These are phyloP conservation scores for Protula sp. DNA, from an alignment of 2,888 invertebrate genomes.

Conservation along the genomic window DNA sequence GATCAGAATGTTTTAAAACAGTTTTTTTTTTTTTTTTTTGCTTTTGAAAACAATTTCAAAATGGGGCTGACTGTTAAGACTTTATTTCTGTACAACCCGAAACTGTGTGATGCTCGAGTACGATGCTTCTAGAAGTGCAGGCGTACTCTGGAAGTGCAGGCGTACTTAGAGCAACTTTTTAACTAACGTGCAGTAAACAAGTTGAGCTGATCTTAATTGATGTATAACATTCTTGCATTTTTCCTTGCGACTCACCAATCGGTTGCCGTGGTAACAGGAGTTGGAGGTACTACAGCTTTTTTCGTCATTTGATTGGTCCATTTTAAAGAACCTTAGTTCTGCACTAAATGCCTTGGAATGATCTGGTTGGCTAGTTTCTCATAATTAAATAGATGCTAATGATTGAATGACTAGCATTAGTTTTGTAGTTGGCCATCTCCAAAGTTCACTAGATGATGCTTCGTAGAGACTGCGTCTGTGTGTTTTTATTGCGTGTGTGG, in stretches of 20 bases:
- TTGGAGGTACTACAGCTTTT: constrained; percentile 67
- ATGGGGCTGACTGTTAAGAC: too few species aligned
- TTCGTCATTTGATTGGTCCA: constrained; percentile 1
- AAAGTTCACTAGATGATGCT: constrained; percentile 20
- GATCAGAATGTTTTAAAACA: too few species aligned
- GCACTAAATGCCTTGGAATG: background rate
- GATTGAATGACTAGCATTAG: constrained; percentile 4
- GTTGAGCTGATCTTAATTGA: background rate
- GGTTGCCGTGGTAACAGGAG: constrained; percentile 59
- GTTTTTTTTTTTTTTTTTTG: too few species aligned
- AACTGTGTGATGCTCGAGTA: too few species aligned
- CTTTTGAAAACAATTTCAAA: too few species aligned
- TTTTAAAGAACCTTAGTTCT: background rate
- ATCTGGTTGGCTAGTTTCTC: background rate
- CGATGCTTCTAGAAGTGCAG: too few species aligned
- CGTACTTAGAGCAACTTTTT: too few species aligned
- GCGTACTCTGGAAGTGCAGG: too few species aligned
- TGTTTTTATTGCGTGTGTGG: background rate
- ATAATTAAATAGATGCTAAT: background rate
- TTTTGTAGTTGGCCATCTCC: constrained; percentile 26
- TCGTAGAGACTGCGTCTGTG: constrained; percentile 2
- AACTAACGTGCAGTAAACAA: too few species aligned
- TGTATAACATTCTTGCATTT: background rate
- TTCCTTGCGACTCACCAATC: background rate
- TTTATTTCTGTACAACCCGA: too few species aligned